phyloP scores from a whole-genome alignment of 23 tunicate genomes.

The Halocynthia aurantium region DNA sequence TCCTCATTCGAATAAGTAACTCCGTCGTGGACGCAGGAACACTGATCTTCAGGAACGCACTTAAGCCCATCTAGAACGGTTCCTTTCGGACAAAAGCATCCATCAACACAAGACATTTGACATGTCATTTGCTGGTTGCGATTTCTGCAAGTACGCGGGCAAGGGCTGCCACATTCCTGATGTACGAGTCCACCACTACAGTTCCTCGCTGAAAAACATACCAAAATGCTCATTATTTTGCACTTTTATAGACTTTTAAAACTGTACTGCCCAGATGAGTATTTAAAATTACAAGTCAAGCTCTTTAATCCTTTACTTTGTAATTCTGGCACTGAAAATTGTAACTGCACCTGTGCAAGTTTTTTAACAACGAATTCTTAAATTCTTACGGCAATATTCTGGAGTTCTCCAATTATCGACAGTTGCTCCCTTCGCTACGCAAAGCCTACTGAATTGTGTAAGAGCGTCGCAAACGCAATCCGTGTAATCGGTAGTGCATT shows the following conservation, averaged over 20 bases:
- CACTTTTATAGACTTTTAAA: no score
- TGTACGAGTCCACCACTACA: constrained; percentile 68
- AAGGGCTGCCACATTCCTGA: constrained; percentile 73
- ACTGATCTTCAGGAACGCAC: constrained; percentile 65
- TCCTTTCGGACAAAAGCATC: constrained; percentile 88
- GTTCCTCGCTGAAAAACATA: constrained; percentile 13
- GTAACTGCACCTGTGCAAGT: no score
- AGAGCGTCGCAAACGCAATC: constrained; percentile 68
- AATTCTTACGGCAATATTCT: constrained; percentile 61
- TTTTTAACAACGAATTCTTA: no score
- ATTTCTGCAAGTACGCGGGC: constrained; percentile 79
- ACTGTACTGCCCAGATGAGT: no score
- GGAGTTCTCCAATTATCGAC: constrained; percentile 72
- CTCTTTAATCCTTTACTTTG: no score
- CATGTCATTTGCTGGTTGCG: constrained; percentile 49
- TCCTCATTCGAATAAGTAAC: constrained; percentile 43
- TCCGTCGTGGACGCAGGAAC: constrained; percentile 75
- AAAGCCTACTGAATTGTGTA: constrained; percentile 63
- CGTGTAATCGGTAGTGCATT: constrained; percentile 54
- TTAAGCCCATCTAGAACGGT: constrained; percentile 59
- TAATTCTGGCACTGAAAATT: no score
- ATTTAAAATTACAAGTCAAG: no score
- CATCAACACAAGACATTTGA: constrained; percentile 57
- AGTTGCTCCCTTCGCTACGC: constrained; percentile 79
- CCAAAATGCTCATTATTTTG: no score